phyloP scores from a whole-genome alignment of 2,888 invertebrate genomes.

The Sympetrum striolatum region DNA sequence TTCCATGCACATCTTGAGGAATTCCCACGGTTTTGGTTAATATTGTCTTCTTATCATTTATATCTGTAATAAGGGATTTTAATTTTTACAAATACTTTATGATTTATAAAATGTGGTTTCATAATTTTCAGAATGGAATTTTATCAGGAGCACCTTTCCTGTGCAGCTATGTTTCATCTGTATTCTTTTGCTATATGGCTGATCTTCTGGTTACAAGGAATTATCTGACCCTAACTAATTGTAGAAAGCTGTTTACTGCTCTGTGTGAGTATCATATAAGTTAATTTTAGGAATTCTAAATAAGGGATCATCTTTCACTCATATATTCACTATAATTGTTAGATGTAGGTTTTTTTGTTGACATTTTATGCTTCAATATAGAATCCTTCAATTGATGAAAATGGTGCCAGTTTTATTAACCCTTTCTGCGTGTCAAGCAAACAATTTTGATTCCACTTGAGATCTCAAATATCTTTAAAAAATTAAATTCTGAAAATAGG shows the following conservation, averaged over 20 bases:
- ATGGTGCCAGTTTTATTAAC: not conserved
- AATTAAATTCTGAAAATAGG: no score
- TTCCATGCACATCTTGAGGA: no score
- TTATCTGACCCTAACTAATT: slow-evolving; percentile 68
- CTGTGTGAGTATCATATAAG: slow-evolving; percentile 59
- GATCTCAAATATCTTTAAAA: no score
- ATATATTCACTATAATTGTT: no score
- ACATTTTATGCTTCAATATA: no score
- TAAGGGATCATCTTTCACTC: no score
- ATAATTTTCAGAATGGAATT: slow-evolving; percentile 66
- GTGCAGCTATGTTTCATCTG: slow-evolving; percentile 73
- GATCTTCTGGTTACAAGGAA: slow-evolving; percentile 68
- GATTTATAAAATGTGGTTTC: not conserved
- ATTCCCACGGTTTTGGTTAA: no score
- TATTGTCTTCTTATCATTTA: no score
- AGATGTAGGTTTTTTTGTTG: no score
- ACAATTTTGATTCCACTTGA: no score
- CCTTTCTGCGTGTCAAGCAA: no score
- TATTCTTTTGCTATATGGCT: slow-evolving; percentile 73
- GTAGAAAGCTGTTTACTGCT: slow-evolving; percentile 73
- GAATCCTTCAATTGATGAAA: not conserved
- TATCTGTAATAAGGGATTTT: no score
- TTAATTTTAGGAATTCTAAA: not conserved
- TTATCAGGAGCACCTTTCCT: slow-evolving; percentile 73
- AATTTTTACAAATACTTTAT: slow-evolving; percentile 4